These are phyloP conservation scores for Atherinosoma microstoma DNA, from an alignment of 2,797 vertebrate genomes.

Conservation along the genomic window DNA sequence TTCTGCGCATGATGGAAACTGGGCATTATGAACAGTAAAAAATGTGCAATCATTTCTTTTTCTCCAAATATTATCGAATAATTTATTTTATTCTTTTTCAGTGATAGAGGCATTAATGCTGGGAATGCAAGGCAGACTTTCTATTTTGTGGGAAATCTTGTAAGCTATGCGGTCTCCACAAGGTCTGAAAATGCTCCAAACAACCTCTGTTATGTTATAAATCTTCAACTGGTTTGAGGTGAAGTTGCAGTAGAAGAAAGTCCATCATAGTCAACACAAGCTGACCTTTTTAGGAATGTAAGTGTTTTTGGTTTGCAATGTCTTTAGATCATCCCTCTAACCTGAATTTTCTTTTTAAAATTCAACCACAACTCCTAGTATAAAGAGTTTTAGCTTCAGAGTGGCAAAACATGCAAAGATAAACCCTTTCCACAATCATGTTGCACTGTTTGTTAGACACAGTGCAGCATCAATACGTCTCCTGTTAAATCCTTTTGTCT, in stretches of 20 bases:
- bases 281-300: too few species aligned
- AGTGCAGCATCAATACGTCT: background rate
- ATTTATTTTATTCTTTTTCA: background rate
- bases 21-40: constrained; percentile 52
- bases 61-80: background rate
- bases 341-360: too few species aligned
- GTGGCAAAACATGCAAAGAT: background rate
- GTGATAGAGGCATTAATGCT: background rate
- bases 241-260: too few species aligned
- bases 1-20: constrained; percentile 52
- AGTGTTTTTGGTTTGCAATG: too few species aligned
- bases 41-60: constrained; percentile 43
- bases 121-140: background rate
- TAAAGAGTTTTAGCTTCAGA: background rate
- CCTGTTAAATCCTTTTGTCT: background rate
- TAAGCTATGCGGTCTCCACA: background rate
- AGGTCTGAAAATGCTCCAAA: background rate
- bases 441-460: background rate
- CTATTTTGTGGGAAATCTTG: too few species aligned
- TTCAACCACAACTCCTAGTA: too few species aligned
- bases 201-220: background rate
- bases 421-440: background rate
- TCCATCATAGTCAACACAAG: too few species aligned
- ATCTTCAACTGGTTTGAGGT: too few species aligned
- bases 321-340: too few species aligned